phyloP scores from a whole-genome alignment of 92 coral and sea anemone species.

The Desmophyllum pertusum region DNA sequence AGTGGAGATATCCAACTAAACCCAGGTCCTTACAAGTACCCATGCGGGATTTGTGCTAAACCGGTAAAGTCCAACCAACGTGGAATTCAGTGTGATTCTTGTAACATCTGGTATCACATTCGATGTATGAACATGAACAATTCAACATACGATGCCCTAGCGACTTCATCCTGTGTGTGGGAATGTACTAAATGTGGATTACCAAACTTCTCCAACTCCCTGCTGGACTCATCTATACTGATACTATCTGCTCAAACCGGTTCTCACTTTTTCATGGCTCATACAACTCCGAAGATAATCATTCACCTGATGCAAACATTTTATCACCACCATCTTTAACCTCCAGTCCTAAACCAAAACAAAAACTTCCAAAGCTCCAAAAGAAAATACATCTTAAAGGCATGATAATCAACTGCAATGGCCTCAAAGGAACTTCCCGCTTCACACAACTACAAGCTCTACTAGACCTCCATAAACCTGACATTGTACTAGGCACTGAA shows the following conservation, averaged over 20 bases:
- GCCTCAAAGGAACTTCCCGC: constrained; percentile 15
- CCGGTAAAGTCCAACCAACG: constrained; percentile 55
- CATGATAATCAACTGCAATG: constrained; percentile 15
- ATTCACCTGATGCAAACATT: too few relatives aligned
- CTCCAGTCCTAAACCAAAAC: too few relatives aligned
- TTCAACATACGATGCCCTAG: constrained; percentile 26
- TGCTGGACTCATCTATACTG: too few relatives aligned
- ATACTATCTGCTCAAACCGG: background rate
- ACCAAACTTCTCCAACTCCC: constrained; percentile 11
- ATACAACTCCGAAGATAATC: background rate
- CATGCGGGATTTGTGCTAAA: too few relatives aligned
- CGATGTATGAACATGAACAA: constrained; percentile 31
- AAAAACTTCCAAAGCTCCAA: too few relatives aligned
- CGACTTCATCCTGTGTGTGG: constrained; percentile 53
- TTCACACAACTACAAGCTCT: constrained; percentile 7
- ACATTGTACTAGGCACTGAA: constrained; percentile 52
- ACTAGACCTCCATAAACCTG: constrained; percentile 41
- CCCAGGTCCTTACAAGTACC: too few relatives aligned
- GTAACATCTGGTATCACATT: constrained; percentile 50
- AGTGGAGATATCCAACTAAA: too few relatives aligned
- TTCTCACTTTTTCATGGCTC: background rate
- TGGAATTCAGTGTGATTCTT: constrained; percentile 47
- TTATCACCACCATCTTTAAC: too few relatives aligned
- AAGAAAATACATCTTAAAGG: background rate
- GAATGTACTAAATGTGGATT: constrained; percentile 45